Percentiles rank a stretch among this genome's conserved stretches.
phyloP scores from a whole-genome alignment of 2,888 invertebrate species.

The Phalera bucephala region DNA sequence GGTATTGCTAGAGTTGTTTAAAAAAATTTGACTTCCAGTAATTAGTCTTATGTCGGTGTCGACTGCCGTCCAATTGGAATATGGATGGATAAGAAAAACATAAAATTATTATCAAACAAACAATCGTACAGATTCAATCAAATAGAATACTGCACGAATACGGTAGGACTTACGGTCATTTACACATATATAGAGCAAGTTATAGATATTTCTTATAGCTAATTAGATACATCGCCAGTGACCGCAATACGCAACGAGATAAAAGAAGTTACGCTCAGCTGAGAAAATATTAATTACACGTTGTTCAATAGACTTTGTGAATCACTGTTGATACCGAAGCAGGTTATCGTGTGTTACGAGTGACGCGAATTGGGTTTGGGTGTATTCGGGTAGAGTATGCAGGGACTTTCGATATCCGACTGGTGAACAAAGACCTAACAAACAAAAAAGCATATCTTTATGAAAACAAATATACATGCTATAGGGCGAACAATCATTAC shows the following conservation, averaged over 20 bases:
- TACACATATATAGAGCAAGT: neutral
- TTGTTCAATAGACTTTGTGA: constrained; percentile 33
- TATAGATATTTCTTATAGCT: constrained; percentile 4
- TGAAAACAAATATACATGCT: too few relatives aligned
- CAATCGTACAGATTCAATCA: too few relatives aligned
- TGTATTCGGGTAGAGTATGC: neutral
- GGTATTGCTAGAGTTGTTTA: neutral
- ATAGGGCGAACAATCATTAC: too few relatives aligned
- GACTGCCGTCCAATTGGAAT: neutral
- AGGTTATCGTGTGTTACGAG: constrained; percentile 5
- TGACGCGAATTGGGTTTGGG: neutral
- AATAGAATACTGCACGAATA: too few relatives aligned
- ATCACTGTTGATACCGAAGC: constrained; percentile 28
- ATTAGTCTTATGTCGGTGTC: neutral
- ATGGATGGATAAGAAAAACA: too few relatives aligned
- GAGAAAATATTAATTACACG: constrained; percentile 43
- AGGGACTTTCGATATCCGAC: too few relatives aligned
- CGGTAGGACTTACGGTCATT: neutral
- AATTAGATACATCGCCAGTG: constrained; percentile 26
- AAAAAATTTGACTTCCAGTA: neutral
- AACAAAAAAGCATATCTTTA: too few relatives aligned
- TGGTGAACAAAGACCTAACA: too few relatives aligned
- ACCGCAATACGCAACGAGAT: constrained; percentile 45
- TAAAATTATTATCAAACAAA: too few relatives aligned
- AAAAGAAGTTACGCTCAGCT: constrained; percentile 40